These are phyloP conservation scores for Gastracanthus pulcherrimus DNA, from an alignment of 2,888 invertebrate genomes.

Conservation along the genomic window DNA sequence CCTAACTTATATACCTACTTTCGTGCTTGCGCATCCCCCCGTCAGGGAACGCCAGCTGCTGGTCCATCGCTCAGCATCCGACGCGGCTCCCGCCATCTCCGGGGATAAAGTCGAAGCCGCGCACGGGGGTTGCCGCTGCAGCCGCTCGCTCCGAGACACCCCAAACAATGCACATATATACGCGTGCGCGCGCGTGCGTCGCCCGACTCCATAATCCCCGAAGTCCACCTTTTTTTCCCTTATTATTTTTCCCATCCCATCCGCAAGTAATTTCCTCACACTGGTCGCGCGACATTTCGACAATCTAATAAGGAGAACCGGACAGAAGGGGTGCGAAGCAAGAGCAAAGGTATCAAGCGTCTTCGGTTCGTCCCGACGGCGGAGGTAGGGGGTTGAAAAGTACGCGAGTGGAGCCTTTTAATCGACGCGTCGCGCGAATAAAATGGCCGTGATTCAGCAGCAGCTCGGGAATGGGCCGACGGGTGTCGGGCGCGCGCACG, in stretches of 20 bases:
- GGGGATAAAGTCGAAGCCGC: conserved; percentile 37
- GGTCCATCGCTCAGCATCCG: conserved; percentile 72
- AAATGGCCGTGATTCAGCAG: conserved; percentile 71
- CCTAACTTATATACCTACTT: background rate
- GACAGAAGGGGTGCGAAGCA: background rate
- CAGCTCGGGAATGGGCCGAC: conserved; percentile 47
- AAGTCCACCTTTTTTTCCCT: conserved; percentile 6
- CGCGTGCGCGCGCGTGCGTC: no score
- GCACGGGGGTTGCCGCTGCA: conserved; percentile 65
- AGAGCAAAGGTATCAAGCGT: background rate
- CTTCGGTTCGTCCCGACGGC: background rate
- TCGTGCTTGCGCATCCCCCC: conserved; percentile 53
- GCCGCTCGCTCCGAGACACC: no score
- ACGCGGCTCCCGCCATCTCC: conserved; percentile 71
- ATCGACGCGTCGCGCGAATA: conserved; percentile 58
- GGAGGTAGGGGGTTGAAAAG: background rate
- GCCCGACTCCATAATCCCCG: no score
- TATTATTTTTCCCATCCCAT: conserved; percentile 31
- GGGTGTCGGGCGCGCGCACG: conserved; percentile 1
- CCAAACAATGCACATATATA: conserved; percentile 56
- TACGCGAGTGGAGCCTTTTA: conserved; percentile 21
- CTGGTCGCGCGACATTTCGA: background rate
- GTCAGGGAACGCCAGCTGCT: conserved; percentile 71
- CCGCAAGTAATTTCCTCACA: background rate
- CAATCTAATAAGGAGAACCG: background rate